These are phyloP conservation scores for Aphidoletes aphidimyza DNA, from an alignment of 2,888 invertebrate genomes.

Conservation along the genomic window DNA sequence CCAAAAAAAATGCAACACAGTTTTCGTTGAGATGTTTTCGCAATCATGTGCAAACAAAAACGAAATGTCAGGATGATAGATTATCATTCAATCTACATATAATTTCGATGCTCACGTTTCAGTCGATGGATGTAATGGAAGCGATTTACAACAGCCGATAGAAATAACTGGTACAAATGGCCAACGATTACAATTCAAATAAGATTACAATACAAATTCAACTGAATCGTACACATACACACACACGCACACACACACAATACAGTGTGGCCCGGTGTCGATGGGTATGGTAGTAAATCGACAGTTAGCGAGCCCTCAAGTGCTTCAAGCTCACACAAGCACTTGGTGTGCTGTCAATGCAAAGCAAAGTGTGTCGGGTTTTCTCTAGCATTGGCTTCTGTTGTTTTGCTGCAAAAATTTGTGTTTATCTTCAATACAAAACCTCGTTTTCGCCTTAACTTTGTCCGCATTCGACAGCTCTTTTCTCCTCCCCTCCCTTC, in stretches of 20 bases:
- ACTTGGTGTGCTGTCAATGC: neutral
- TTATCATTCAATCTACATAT: constrained; percentile 54
- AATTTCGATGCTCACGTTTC: constrained; percentile 27
- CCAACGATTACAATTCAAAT: constrained; percentile 54
- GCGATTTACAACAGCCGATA: constrained; percentile 50
- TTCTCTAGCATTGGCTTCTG: neutral
- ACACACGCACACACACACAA: neutral
- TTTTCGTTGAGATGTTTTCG: constrained; percentile 3
- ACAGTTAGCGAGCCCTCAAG: neutral
- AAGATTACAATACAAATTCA: constrained; percentile 50
- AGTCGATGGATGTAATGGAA: constrained; percentile 8
- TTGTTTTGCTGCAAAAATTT: constrained; percentile 38
- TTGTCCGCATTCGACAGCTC: neutral
- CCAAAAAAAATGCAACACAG: neutral
- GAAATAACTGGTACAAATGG: constrained; percentile 52
- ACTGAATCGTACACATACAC: neutral
- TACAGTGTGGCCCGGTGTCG: neutral
- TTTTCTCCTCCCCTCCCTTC: neutral
- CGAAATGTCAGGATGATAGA: constrained; percentile 53
- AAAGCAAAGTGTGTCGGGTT: neutral
- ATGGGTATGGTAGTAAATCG: neutral
- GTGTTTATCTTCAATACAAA: constrained; percentile 38
- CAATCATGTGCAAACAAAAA: constrained; percentile 9
- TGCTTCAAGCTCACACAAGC: neutral
- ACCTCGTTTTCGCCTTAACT: constrained; percentile 33